Evolutionary conservation across 2,888 invertebrate species (phyloP), one percentile per base, ranked within the genome.

Genomic region (Atethmia centrago): DNA sequence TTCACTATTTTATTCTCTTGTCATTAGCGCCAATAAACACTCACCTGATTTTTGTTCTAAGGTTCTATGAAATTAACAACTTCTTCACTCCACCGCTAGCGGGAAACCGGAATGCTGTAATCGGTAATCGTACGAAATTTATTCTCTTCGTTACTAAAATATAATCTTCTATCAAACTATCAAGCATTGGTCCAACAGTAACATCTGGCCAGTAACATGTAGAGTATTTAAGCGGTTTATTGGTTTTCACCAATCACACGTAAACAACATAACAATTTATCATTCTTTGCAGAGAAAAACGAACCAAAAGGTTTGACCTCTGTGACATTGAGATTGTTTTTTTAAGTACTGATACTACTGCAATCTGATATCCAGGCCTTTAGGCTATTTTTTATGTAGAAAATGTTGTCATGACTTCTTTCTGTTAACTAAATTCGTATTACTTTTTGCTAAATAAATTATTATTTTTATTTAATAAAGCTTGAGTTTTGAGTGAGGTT

Each of bases 261-360:
- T 0, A 2, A 5, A 5, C 8, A 21, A 0, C 2, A 0, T 31
- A 1, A 4, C 2, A 0, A 3, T 0, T 1, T 0, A 0, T 31
- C 0, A 16, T 28, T 42, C 12, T n/a, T 10, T 14, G 1, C 58
- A 69, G 28, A 49, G 82, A 67, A 63, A 31, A 87, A 86, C 86
- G 36, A n/a, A 63, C 53, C 21, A 16, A 25, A 49, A 45, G 36
- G 31, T 61, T 45, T 87, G 86, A 86, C 86, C 86, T 81, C 72
- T 83, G 63, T 86, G 86, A 86, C 86, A 86, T 86, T 86, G 86
- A 80, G 62, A 49, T 61, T 25, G 14, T 31, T 61, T 69, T 74
- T 53, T 61, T 71, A 19, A 3, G 0, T 28, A 45, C 8, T 31
- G 16, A 55, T 28, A 49, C n/a, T n/a, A 14, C 0, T 12, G 2